phyloP scores from a whole-genome alignment of 2,888 invertebrate species.

The Nasonia oneida region DNA sequence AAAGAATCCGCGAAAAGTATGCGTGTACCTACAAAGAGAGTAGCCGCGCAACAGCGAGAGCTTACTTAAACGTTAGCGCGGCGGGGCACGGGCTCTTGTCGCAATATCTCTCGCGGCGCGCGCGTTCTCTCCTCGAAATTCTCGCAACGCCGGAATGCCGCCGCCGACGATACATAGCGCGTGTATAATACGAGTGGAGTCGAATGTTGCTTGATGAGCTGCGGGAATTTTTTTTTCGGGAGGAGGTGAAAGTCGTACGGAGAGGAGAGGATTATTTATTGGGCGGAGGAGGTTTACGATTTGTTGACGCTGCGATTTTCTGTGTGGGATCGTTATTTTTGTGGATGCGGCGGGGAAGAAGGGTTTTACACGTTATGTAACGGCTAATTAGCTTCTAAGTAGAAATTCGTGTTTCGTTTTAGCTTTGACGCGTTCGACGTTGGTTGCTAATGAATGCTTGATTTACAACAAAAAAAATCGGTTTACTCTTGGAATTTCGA shows the following conservation, averaged over 20 bases:
- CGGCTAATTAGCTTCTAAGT: conserved; percentile 3
- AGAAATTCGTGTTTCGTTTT: neutral
- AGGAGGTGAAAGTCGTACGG: neutral
- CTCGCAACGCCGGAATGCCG: neutral
- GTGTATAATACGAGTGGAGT: neutral
- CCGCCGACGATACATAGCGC: neutral
- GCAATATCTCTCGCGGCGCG: neutral
- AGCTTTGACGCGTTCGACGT: neutral
- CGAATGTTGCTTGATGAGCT: conserved; percentile 18
- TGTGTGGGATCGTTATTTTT: neutral
- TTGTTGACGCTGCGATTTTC: neutral
- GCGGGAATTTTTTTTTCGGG: neutral
- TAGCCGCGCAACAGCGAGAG: conserved; percentile 8
- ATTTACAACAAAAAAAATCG: no score
- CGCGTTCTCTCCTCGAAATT: neutral
- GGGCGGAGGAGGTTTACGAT: neutral
- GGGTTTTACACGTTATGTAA: neutral
- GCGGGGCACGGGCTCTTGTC: neutral
- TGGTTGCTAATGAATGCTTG: no score
- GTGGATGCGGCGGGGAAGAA: neutral
- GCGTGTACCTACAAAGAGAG: conserved; percentile 20
- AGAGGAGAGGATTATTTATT: neutral
- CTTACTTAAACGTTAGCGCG: neutral
- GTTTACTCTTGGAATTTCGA: no score
- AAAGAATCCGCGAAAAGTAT: conserved; percentile 53